Base-by-base conservation (phyloP, 2,797 vertebrate species). In the Setipinna tenuifilis region DNA sequence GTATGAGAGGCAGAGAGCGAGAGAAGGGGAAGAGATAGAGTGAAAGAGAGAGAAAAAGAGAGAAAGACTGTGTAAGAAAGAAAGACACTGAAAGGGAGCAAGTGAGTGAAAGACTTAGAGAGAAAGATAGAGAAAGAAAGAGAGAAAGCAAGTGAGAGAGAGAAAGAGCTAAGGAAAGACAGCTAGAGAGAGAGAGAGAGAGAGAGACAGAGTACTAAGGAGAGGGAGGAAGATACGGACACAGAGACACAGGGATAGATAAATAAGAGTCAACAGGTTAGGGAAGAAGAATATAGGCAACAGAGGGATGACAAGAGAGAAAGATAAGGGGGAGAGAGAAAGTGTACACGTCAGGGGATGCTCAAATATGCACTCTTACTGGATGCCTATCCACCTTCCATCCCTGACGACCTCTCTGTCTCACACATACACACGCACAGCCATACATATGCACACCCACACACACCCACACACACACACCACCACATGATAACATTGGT, bases 21-120 rank as follows among this genome's bases (percentile, higher is more conserved):
- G 61, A 2, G 50, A 84, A 83, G 10, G 19, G 44, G 82, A 44
- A 41, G 84, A 48, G 16, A 80, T 11, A 44, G 88, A 86, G 54
- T 81, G 83, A 83, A 83, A 85, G 83, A 46, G 65, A 86, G 41
- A 85, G 6, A 12, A 1, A 2, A 25, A 28, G 10, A 0, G 65
- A 25, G 6, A 12, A 28, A 61, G 59, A 23, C 0, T 6, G 59
- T n/a, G 59, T 9, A 7, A 23, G 59, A 62, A n/a, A 23, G 21
- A 23, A 1, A 23, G 59, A 62, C 6, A 62, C 17, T 3, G 59
- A 62, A n/a, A 23, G 59, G n/a, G 2, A 7, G 9, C 19, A 21
- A 21, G 58, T 3, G 58, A 61, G 59, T 12, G 12, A 50, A 12
- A 50, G 48, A 50, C 48, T 50, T 50, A n/a, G 48, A 21, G 59